Evolutionary conservation across 2,888 invertebrate genomes (phyloP), one percentile per base, ranked within the genome.

Genomic region (Clitarchus hookeri): DNA sequence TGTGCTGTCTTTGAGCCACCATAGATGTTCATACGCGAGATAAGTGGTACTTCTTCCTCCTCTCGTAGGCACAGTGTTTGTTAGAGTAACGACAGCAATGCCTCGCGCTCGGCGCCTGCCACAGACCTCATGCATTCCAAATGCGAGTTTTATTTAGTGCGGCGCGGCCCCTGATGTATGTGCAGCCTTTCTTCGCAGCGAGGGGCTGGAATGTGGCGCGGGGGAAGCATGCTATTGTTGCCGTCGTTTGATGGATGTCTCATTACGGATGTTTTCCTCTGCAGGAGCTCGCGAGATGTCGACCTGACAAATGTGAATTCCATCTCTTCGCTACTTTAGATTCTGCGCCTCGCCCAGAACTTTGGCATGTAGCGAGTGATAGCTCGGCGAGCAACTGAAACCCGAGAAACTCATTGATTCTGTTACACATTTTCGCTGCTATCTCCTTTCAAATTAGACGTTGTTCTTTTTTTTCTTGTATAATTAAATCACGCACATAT

Each of bases 61-160:
- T 36, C 36, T 36, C 36, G 2, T 4, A 16, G 48, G 16, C 48
- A 8, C 48, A 48, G 48, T 48, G 8, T 48, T 48, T 48, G 48
- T 48, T 48, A 48, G 0, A 13, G 48, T 11, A 48, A 48, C 48
- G n/a, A n/a, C n/a, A n/a, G n/a, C n/a, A n/a, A n/a, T n/a, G n/a
- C n/a, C n/a, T n/a, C n/a, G n/a, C n/a, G 48, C 48, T 48, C 48
- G 12, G 16, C 12, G 48, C 48, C 48, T 48, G 48, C 16, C 48
- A 13, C 12, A 16, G 16, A 48, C n/a, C 65, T 65, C 65, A 65
- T 65, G 65, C 65, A 65, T 65, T n/a, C 19, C 65, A 65, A 65
- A 65, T 65, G n/a, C 16, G 65, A 65, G 65, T 65, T 65, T 65
- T 65, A 65, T 65, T 65, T 65, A 65, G 65, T 65, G 65, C n/a